Base-by-base conservation (phyloP, 2,888 invertebrate species). In the Ellobium chinense region DNA sequence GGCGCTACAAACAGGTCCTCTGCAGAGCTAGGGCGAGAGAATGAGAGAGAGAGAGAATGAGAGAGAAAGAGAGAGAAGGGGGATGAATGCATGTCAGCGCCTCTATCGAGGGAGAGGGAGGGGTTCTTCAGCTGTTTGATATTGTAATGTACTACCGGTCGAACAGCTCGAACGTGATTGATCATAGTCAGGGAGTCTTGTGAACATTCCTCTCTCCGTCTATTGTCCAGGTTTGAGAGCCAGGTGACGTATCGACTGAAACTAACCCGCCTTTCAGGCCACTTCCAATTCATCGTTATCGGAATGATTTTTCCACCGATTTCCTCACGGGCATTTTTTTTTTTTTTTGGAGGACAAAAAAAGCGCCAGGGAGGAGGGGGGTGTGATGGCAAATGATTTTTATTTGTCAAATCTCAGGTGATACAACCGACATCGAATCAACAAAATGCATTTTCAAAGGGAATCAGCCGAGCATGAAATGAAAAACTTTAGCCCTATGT, bases 401-500 rank as follows among this genome's bases (percentile, higher is more conserved):
- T n/a, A n/a, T n/a, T n/a, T n/a, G n/a, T n/a, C n/a, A n/a, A n/a
- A n/a, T n/a, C 37, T 63, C 29, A 62, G 37, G 37, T 27, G 31
- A 74, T 12, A 63, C 46, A 74, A 63, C 31, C 62, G 46, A 29
- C 29, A 24, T 14, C n/a, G n/a, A n/a, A n/a, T n/a, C n/a, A n/a
- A n/a, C 1, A 2, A 39, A 63, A 74, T n/a, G 63, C 63, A 4
- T 29, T 73, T 18, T 74, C n/a, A 74, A 63, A 74, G 2, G 63
- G 27, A 63, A 31, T 74, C 74, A 74, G 46, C 63, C 58, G 54
- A 24, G 62, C 74, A 46, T 31, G 63, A 63, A 74, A 74, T 74
- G 27, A 36, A 74, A 74, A 62, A 73, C 39, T 62, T 31, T 74
- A 63, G 46, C 72, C 58, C 58, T 27, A 37, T n/a, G n/a, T n/a